These are phyloP conservation scores for Chymomyza amoena DNA, from an alignment of 2,888 invertebrate species.

Conservation along the genomic window DNA sequence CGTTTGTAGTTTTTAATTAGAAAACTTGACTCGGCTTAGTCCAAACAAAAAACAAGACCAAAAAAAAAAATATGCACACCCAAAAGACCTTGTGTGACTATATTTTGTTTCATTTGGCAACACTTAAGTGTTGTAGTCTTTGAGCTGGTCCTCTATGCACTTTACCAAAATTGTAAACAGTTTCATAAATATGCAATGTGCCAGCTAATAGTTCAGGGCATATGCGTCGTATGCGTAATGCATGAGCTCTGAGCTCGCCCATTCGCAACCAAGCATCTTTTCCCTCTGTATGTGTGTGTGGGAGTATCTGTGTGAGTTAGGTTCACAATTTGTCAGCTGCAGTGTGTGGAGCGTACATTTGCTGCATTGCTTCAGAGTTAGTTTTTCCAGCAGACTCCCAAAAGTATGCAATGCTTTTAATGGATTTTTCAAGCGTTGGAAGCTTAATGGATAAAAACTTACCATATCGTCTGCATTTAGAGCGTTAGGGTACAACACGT, in stretches of 20 bases:
- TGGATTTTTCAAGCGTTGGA: too few relatives aligned
- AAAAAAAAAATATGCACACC: background rate
- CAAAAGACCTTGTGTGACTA: background rate
- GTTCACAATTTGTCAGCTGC: conserved; percentile 13
- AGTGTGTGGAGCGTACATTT: conserved; percentile 5
- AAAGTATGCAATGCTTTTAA: conserved; percentile 37
- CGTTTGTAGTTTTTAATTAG: conserved; percentile 67
- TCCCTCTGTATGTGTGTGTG: background rate
- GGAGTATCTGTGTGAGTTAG: background rate
- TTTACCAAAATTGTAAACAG: conserved; percentile 39
- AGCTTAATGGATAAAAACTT: conserved; percentile 42
- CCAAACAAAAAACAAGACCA: background rate
- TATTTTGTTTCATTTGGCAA: background rate
- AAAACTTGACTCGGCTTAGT: conserved; percentile 49
- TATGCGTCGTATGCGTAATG: conserved; percentile 57
- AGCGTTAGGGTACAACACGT: conserved; percentile 79
- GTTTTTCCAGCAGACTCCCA: conserved; percentile 12
- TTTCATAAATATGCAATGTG: conserved; percentile 63
- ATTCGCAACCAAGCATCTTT: background rate
- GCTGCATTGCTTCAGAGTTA: conserved; percentile 8
- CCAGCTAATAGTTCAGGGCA: conserved; percentile 60
- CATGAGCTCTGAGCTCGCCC: conserved; percentile 34
- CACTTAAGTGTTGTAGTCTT: background rate
- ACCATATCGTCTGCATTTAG: conserved; percentile 79
- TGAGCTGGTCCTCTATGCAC: conserved; percentile 20